Evolutionary conservation across 2,888 invertebrate genomes (phyloP).

Genomic region (Xestia sexstrigata): DNA sequence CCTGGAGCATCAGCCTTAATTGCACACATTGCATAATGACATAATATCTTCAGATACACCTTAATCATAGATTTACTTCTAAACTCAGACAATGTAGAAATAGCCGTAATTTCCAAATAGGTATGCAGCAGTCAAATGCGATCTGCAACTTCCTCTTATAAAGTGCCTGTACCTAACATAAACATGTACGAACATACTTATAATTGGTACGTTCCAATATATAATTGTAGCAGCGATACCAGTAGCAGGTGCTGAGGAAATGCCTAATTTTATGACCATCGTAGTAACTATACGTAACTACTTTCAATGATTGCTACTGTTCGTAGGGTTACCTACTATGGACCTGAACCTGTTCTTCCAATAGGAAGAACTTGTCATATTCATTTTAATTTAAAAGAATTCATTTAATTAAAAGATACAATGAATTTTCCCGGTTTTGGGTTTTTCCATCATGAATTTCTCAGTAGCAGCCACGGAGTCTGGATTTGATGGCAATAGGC

Average conservation of each 20-base stretch:
- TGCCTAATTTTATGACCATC: constrained; percentile 70
- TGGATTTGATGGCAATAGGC: neutral
- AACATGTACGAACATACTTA: constrained; percentile 12
- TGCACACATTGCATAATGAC: neutral
- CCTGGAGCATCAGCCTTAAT: too few relatives aligned
- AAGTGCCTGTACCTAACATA: constrained; percentile 13
- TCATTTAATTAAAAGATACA: neutral
- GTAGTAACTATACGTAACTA: constrained; percentile 20
- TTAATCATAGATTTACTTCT: neutral
- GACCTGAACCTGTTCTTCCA: neutral
- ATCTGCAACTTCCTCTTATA: constrained; percentile 28
- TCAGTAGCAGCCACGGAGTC: neutral
- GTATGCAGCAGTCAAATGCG: neutral
- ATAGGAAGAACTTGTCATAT: neutral
- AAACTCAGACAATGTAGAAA: neutral
- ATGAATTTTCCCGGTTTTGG: neutral
- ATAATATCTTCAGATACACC: neutral
- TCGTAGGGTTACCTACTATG: constrained; percentile 25
- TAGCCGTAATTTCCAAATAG: constrained; percentile 7
- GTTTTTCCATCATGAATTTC: neutral
- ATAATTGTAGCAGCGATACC: constrained; percentile 45
- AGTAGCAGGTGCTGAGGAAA: constrained; percentile 69
- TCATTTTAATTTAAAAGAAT: neutral
- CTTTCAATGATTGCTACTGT: constrained; percentile 41
- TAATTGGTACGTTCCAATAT: constrained; percentile 35